These are phyloP conservation scores for Nomada fucata DNA, from an alignment of 2,888 invertebrate species.

Conservation along the genomic window DNA sequence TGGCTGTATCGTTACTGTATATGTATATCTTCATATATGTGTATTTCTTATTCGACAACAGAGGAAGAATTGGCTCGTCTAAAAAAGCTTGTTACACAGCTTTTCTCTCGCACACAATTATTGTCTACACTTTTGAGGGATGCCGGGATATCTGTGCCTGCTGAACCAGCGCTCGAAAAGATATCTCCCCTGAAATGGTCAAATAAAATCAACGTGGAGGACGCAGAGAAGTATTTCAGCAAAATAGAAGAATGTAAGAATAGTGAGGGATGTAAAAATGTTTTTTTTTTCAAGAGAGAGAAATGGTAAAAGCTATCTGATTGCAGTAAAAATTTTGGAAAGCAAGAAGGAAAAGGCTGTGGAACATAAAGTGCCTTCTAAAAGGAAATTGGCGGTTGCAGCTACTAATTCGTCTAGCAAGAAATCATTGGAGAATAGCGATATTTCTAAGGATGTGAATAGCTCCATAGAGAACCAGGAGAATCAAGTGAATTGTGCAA, in stretches of 20 bases:
- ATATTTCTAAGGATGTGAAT: slow-evolving; percentile 66
- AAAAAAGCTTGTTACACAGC: slow-evolving; percentile 80
- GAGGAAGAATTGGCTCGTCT: slow-evolving; percentile 81
- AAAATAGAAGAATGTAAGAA: slow-evolving; percentile 75
- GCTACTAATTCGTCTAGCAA: slow-evolving; percentile 61
- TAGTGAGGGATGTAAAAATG: neutral
- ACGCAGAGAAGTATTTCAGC: slow-evolving; percentile 75
- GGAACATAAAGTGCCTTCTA: slow-evolving; percentile 76
- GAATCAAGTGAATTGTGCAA: slow-evolving; percentile 77
- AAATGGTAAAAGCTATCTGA: neutral
- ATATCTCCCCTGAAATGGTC: slow-evolving; percentile 83
- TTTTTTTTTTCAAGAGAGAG: neutral
- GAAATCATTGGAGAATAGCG: slow-evolving; percentile 61
- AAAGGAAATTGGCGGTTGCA: slow-evolving; percentile 68
- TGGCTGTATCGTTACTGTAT: neutral
- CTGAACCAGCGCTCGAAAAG: slow-evolving; percentile 82
- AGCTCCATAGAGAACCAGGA: slow-evolving; percentile 80
- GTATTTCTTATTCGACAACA: slow-evolving; percentile 56
- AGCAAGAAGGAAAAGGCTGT: slow-evolving; percentile 75
- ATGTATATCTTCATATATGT: neutral
- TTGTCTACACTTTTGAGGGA: slow-evolving; percentile 80
- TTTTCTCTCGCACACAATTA: slow-evolving; percentile 80
- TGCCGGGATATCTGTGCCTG: slow-evolving; percentile 82
- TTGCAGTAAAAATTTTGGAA: slow-evolving; percentile 75
- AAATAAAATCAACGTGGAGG: slow-evolving; percentile 81